phyloP scores from a whole-genome alignment of 2,888 invertebrate genomes.

The Acrobasis consociella region DNA sequence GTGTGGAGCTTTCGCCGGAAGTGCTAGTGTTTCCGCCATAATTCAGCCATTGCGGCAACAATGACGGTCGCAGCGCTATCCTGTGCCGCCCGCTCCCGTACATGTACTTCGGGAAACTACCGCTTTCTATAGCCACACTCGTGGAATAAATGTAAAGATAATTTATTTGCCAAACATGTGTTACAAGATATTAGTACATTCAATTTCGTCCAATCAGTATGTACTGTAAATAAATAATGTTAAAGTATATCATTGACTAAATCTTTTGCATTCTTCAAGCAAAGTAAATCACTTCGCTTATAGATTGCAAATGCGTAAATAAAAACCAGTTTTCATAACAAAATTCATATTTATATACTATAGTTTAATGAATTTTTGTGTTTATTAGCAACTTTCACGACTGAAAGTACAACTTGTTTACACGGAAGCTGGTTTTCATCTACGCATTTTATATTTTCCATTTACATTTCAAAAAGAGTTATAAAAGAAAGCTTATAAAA shows the following conservation, averaged over 20 bases:
- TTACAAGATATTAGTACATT: too few species aligned
- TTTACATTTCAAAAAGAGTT: slow-evolving; percentile 13
- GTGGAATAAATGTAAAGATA: too few species aligned
- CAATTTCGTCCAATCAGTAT: too few species aligned
- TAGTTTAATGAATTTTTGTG: not conserved
- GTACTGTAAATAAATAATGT: too few species aligned
- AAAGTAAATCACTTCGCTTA: not conserved
- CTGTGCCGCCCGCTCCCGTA: slow-evolving; percentile 14
- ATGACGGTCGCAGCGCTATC: slow-evolving; percentile 46
- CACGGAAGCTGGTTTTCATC: slow-evolving; percentile 14
- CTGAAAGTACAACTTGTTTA: slow-evolving; percentile 25
- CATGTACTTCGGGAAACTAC: slow-evolving; percentile 25
- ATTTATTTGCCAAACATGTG: too few species aligned
- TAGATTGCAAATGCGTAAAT: too few species aligned
- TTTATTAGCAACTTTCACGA: not conserved
- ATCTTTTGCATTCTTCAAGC: not conserved
- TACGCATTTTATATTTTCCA: not conserved
- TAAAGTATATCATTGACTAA: too few species aligned
- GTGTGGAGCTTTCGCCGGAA: slow-evolving; percentile 50
- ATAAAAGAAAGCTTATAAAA: slow-evolving; percentile 13
- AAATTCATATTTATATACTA: too few species aligned
- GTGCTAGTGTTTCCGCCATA: slow-evolving; percentile 60
- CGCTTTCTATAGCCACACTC: too few species aligned
- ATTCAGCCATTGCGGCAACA: slow-evolving; percentile 57
- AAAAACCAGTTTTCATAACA: too few species aligned